phyloP scores from a whole-genome alignment of 2,888 invertebrate genomes.

The Epistrophella euchroma region DNA sequence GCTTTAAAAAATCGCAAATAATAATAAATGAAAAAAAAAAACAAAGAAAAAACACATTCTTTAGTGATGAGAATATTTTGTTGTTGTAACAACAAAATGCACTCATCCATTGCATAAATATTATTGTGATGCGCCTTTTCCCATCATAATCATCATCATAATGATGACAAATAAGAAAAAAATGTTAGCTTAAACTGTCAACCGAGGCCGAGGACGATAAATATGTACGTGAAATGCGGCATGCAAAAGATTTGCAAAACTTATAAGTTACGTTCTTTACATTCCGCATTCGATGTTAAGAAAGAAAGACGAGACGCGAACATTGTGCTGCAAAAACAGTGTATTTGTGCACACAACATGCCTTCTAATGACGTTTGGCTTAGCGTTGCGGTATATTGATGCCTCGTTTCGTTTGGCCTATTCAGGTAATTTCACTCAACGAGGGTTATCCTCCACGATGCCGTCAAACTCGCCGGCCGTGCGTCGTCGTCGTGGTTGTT shows the following conservation, averaged over 20 bases:
- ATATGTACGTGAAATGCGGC: conserved; percentile 1
- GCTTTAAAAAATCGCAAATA: conserved; percentile 41
- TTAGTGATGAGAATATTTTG: conserved; percentile 15
- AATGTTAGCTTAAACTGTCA: conserved; percentile 72
- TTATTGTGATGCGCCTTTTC: conserved; percentile 66
- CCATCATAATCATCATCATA: conserved; percentile 60
- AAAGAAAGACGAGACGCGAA: neutral
- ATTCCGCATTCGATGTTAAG: conserved; percentile 44
- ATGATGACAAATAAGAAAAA: conserved; percentile 59
- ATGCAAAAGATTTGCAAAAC: conserved; percentile 60
- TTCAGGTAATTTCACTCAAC: conserved; percentile 72
- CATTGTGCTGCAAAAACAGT: neutral
- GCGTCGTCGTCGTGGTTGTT: neutral
- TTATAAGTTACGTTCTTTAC: conserved; percentile 44
- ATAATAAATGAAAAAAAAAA: conserved; percentile 13
- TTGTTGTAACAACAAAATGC: conserved; percentile 73
- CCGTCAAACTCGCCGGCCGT: neutral
- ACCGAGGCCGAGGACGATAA: conserved; percentile 63
- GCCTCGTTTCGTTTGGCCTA: conserved; percentile 70
- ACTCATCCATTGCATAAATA: conserved; percentile 75
- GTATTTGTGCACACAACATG: conserved; percentile 8
- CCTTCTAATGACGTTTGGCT: conserved; percentile 37
- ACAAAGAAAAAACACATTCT: neutral
- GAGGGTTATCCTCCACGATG: conserved; percentile 65
- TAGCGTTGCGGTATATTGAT: conserved; percentile 43